These are phyloP conservation scores for Lagodon rhomboides DNA, from an alignment of 2,797 vertebrate species.

Conservation along the genomic window DNA sequence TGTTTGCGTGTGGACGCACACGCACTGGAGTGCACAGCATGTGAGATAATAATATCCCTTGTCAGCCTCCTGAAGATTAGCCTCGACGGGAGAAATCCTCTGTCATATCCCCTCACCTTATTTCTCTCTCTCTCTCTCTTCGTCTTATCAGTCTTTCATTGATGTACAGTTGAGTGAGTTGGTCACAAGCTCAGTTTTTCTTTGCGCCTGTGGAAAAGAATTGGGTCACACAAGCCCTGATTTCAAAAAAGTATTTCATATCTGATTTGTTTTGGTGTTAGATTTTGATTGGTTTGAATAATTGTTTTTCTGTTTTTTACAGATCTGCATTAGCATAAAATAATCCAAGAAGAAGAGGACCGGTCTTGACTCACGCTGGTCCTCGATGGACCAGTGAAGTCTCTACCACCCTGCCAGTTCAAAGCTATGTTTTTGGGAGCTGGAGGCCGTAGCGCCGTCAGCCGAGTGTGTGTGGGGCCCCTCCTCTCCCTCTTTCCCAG, in stretches of 20 bases:
- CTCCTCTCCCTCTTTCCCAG: constrained; percentile 61
- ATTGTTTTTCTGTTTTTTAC: constrained; percentile 12
- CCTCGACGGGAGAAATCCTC: constrained; percentile 75
- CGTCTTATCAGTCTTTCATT: constrained; percentile 40
- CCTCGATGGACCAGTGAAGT: constrained; percentile 66
- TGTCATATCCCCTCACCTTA: constrained; percentile 74
- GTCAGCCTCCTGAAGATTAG: constrained; percentile 82
- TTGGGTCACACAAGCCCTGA: constrained; percentile 30
- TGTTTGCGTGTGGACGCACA: constrained; percentile 28
- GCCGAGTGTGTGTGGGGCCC: constrained; percentile 68
- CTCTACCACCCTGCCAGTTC: constrained; percentile 37
- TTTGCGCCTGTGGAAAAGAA: constrained; percentile 25
- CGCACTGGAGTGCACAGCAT: constrained; percentile 32
- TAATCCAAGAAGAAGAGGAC: constrained; percentile 21
- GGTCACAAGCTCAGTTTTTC: constrained; percentile 26
- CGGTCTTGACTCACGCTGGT: constrained; percentile 27
- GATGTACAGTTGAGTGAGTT: constrained; percentile 51
- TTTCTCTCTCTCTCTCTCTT: constrained; percentile 34
- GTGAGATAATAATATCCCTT: constrained; percentile 79
- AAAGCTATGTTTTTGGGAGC: constrained; percentile 80
- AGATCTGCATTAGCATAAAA: constrained; percentile 46
- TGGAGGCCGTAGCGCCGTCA: constrained; percentile 67
- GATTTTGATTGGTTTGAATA: constrained; percentile 1
- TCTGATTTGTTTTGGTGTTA: constrained; percentile 18
- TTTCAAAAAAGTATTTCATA: constrained; percentile 37